phyloP scores from a whole-genome alignment of 2,113 vertebrate genomes.

The Delphinus delphis region DNA sequence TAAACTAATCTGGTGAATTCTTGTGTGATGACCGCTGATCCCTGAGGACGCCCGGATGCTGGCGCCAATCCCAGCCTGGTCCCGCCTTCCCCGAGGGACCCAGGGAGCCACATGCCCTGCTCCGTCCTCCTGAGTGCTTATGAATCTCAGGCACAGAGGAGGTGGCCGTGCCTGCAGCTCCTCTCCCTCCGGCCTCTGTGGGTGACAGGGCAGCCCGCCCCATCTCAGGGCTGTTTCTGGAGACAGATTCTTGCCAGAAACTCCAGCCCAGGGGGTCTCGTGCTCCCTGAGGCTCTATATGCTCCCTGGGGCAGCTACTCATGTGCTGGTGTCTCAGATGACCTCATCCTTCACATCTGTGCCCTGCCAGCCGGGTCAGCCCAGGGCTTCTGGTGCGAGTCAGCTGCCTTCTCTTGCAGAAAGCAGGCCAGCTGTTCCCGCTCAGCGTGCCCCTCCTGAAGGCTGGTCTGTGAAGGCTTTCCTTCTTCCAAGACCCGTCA shows the following conservation, averaged over 20 bases:
- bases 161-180: background rate
- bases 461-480: too few species aligned
- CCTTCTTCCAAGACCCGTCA: background rate
- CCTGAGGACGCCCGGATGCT: background rate
- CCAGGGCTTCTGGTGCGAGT: background rate
- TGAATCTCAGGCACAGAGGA: background rate
- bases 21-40: background rate
- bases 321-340: background rate
- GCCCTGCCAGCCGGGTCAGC: background rate
- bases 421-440: accelerated
- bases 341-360: background rate
- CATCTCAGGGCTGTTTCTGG: background rate
- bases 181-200: background rate
- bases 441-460: background rate
- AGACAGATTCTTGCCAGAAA: background rate
- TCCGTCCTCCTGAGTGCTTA: background rate
- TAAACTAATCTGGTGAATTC: background rate
- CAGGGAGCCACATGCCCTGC: background rate
- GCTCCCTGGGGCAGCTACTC: background rate
- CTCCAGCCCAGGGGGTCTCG: background rate
- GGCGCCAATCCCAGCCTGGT: background rate
- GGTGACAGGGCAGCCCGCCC: too few species aligned
- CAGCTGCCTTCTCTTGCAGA: background rate
- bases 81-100: background rate
- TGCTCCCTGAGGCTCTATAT: accelerated